Evolutionary conservation across 2,888 invertebrate species (phyloP).

Genomic region (Coleophora deauratella): DNA sequence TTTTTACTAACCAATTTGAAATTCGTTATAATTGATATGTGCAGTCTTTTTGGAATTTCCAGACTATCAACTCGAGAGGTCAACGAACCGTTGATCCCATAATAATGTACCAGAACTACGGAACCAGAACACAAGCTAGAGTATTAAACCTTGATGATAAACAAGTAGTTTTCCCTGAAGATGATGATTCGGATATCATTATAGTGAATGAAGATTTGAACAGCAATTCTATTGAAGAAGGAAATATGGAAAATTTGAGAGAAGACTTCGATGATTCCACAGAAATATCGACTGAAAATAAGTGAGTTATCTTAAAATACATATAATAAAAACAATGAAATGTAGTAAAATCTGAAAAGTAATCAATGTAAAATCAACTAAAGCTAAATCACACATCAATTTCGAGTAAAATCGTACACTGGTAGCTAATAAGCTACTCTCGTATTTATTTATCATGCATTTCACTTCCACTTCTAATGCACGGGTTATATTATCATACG

Average conservation of each 20-base stretch:
- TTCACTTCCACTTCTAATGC: no score
- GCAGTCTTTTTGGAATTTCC: conserved; percentile 89
- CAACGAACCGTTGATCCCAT: conserved; percentile 76
- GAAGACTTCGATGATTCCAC: conserved; percentile 26
- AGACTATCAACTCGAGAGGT: conserved; percentile 81
- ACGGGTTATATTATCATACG: no score
- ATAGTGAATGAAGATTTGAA: conserved; percentile 61
- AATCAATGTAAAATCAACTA: no score
- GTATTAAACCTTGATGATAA: conserved; percentile 55
- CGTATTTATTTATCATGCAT: no score
- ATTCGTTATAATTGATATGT: conserved; percentile 65
- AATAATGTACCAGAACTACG: conserved; percentile 57
- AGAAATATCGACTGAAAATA: conserved; percentile 21
- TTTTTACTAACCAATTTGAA: background rate
- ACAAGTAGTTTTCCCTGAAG: conserved; percentile 55
- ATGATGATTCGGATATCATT: conserved; percentile 60
- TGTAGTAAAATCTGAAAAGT: no score
- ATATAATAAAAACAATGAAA: no score
- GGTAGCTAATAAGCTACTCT: no score
- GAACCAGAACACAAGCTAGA: conserved; percentile 38
- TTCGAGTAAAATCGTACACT: no score
- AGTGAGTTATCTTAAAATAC: no score
- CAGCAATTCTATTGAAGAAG: conserved; percentile 40
- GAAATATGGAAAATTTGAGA: conserved; percentile 27
- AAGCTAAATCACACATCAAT: no score